Evolutionary conservation across 2,888 invertebrate species (phyloP).

Genomic region (Nymphalis urticae): DNA sequence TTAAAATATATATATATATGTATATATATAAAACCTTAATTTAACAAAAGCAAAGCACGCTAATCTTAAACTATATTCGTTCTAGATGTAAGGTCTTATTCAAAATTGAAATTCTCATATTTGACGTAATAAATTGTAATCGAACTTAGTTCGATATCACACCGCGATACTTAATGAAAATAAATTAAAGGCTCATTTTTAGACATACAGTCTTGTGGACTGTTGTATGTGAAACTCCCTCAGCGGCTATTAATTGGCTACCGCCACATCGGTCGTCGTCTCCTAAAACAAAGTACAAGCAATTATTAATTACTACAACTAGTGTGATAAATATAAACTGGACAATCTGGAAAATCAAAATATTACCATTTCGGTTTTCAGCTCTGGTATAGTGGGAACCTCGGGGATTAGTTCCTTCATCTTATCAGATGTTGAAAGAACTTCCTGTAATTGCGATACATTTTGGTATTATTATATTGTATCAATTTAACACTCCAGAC

Average conservation of each 20-base stretch:
- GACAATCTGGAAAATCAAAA: neutral
- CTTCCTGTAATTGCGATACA: conserved; percentile 58
- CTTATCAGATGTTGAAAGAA: conserved; percentile 63
- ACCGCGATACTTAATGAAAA: conserved; percentile 68
- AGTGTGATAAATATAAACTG: neutral
- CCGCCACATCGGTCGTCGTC: conserved; percentile 59
- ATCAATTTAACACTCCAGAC: neutral
- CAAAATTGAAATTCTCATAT: conserved; percentile 70
- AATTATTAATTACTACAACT: neutral
- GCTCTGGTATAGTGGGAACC: conserved; percentile 68
- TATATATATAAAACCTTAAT: conserved; percentile 74
- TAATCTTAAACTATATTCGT: conserved; percentile 79
- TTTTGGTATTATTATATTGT: neutral
- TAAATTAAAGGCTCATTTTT: conserved; percentile 75
- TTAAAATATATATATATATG: conserved; percentile 59
- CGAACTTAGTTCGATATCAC: conserved; percentile 78
- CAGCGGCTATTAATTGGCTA: conserved; percentile 54
- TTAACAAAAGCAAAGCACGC: conserved; percentile 81
- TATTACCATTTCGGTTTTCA: conserved; percentile 69
- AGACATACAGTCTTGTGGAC: conserved; percentile 56
- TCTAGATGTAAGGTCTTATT: conserved; percentile 71
- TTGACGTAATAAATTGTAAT: conserved; percentile 58
- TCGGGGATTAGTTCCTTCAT: conserved; percentile 73
- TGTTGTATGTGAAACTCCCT: conserved; percentile 39
- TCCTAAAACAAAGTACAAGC: conserved; percentile 48